Percentiles rank a stretch among this genome's conserved stretches.
phyloP scores from a whole-genome alignment of 2,797 vertebrate species.

The Naso thynnoides region DNA sequence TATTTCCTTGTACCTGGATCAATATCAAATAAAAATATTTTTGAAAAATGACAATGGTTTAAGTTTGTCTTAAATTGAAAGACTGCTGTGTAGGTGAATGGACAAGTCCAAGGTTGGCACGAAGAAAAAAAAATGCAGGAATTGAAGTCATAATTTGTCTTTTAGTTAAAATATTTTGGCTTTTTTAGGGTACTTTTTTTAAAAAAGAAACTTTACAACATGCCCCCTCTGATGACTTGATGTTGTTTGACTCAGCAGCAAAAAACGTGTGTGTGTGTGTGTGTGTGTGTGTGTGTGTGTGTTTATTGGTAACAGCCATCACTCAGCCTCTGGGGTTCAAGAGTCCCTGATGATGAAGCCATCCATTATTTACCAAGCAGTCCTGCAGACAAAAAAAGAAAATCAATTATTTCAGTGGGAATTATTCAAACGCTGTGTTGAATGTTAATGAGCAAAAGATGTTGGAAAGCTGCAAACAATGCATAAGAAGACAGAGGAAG shows the following conservation, averaged over 20 bases:
- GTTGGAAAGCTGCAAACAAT: not conserved
- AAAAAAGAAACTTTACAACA: conserved; percentile 3
- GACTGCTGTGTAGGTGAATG: not conserved
- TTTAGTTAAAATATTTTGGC: not conserved
- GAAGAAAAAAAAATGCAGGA: not conserved
- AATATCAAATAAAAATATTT: conserved; percentile 89
- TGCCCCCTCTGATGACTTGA: conserved; percentile 1
- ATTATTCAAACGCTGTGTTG: conserved; percentile 74
- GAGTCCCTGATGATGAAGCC: conserved; percentile 75
- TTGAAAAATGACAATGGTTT: conserved; percentile 81
- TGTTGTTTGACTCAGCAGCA: conserved; percentile 53
- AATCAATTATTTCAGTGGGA: conserved; percentile 83
- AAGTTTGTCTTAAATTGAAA: conserved; percentile 27
- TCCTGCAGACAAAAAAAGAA: conserved; percentile 57
- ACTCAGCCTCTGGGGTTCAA: conserved; percentile 60
- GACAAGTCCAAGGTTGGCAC: not conserved
- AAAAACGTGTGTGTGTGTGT: conserved; percentile 4
- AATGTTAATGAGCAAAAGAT: conserved; percentile 63
- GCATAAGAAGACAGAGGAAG: not conserved
- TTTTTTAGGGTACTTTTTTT: not conserved
- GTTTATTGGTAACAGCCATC: conserved; percentile 64
- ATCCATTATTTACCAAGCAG: conserved; percentile 82
- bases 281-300: conserved; percentile 29
- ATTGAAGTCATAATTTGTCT: not conserved
- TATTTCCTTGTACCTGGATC: conserved; percentile 86